Conservation (phyloP, 2,888 invertebrate genomes). For the Netelia inedita region DNA sequence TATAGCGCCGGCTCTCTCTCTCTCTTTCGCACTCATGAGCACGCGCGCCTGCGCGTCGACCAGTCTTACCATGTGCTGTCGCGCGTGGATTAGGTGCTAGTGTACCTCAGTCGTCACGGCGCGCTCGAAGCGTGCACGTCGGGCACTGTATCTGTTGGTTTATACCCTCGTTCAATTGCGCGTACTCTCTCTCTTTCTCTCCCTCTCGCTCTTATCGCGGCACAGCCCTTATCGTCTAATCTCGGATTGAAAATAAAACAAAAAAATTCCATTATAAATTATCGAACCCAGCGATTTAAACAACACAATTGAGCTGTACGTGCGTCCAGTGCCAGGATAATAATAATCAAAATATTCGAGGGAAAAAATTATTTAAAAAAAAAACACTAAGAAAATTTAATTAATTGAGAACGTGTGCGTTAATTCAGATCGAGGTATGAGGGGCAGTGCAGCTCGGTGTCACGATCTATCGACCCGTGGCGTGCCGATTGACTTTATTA, state of each 20-base stretch:
- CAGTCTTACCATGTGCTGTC: slow-evolving; percentile 82
- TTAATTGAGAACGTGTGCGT: slow-evolving; percentile 26
- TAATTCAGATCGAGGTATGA: slow-evolving; percentile 37
- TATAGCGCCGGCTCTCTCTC: neutral
- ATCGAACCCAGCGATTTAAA: neutral
- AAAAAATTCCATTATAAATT: slow-evolving; percentile 14
- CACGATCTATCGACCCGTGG: slow-evolving; percentile 26
- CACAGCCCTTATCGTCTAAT: neutral
- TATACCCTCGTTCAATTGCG: neutral
- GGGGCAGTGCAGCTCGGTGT: slow-evolving; percentile 18
- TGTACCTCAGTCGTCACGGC: slow-evolving; percentile 82
- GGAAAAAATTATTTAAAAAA: neutral
- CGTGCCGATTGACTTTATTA: slow-evolving; percentile 8
- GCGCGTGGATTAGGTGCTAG: slow-evolving; percentile 78
- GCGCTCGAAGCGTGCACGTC: slow-evolving; percentile 80
- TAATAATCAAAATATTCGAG: neutral
- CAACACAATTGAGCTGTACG: neutral
- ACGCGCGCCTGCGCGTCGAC: slow-evolving; percentile 49
- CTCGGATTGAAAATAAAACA: slow-evolving; percentile 1
- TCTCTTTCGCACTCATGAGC: slow-evolving; percentile 29
- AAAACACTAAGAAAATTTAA: slow-evolving; percentile 21
- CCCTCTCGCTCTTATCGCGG: neutral
- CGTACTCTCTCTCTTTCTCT: slow-evolving; percentile 9
- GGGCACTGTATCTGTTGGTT: slow-evolving; percentile 40
- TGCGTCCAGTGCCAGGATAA: slow-evolving; percentile 14